Conservation (phyloP, 2,797 vertebrate species). For the Prunella strophiata region DNA sequence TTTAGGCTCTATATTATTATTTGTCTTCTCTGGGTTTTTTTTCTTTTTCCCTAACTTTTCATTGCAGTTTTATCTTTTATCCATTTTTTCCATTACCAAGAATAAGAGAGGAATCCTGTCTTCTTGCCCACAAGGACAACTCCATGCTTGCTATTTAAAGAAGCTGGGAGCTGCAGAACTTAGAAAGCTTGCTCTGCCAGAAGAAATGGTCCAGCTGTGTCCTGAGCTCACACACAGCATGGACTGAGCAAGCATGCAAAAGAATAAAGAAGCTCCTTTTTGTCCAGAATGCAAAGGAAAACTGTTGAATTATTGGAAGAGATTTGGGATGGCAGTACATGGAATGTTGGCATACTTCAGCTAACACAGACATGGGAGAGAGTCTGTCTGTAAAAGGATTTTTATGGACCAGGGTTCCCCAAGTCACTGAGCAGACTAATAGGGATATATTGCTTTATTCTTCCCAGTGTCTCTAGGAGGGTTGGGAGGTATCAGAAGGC, state of each 20-base stretch:
- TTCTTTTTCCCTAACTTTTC: conserved; percentile 10
- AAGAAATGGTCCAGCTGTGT: background rate
- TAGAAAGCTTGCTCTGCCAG: background rate
- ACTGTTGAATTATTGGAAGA: background rate
- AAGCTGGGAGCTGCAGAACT: background rate
- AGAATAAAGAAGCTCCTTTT: background rate
- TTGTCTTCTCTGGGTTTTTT: conserved; percentile 13
- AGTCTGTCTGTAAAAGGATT: background rate
- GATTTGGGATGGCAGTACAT: background rate
- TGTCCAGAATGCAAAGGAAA: background rate
- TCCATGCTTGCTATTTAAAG: background rate
- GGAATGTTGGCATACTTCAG: background rate
- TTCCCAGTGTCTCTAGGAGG: background rate
- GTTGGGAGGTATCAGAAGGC: background rate
- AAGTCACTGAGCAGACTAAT: background rate
- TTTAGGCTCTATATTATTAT: background rate
- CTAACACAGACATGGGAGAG: background rate
- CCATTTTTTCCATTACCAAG: background rate
- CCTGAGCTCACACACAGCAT: background rate
- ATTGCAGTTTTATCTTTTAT: background rate
- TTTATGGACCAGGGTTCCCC: background rate
- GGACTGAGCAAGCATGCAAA: background rate
- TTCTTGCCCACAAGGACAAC: background rate
- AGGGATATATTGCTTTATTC: background rate
- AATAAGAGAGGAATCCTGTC: background rate